These are phyloP conservation scores for Cylindroiulus punctatus DNA, from an alignment of 2,888 invertebrate species.

Conservation along the genomic window DNA sequence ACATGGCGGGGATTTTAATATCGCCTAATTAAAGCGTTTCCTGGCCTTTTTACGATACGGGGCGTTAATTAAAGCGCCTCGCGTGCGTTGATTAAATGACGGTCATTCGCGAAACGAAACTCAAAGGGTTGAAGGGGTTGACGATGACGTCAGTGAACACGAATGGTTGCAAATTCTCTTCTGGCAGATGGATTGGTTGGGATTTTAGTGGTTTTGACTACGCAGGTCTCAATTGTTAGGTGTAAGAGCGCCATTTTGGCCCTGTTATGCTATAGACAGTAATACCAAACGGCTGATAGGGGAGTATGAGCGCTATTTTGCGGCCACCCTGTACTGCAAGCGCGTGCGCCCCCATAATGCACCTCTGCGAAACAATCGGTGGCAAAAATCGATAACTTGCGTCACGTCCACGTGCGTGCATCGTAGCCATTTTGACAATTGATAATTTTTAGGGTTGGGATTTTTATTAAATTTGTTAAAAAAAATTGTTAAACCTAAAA, in stretches of 20 bases:
- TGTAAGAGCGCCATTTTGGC: background rate
- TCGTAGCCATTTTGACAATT: background rate
- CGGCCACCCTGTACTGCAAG: background rate
- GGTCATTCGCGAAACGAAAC: background rate
- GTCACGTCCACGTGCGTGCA: background rate
- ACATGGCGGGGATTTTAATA: background rate
- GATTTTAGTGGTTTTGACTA: too few species aligned
- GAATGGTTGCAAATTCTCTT: too few species aligned
- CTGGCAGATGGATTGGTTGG: too few species aligned
- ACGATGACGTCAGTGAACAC: too few species aligned
- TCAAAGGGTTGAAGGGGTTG: background rate
- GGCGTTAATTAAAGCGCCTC: background rate
- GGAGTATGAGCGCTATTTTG: background rate
- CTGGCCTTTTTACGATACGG: background rate
- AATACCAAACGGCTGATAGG: too few species aligned
- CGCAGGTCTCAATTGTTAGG: background rate
- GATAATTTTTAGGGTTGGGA: too few species aligned
- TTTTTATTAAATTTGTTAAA: too few species aligned
- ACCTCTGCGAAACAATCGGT: background rate
- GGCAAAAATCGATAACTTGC: background rate
- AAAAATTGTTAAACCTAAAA: too few species aligned
- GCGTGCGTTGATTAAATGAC: background rate
- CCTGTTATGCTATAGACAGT: too few species aligned
- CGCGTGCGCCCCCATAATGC: background rate
- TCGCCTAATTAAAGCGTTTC: background rate